phyloP scores from a whole-genome alignment of 2,113 vertebrate species.

The Pluvialis apricaria region DNA sequence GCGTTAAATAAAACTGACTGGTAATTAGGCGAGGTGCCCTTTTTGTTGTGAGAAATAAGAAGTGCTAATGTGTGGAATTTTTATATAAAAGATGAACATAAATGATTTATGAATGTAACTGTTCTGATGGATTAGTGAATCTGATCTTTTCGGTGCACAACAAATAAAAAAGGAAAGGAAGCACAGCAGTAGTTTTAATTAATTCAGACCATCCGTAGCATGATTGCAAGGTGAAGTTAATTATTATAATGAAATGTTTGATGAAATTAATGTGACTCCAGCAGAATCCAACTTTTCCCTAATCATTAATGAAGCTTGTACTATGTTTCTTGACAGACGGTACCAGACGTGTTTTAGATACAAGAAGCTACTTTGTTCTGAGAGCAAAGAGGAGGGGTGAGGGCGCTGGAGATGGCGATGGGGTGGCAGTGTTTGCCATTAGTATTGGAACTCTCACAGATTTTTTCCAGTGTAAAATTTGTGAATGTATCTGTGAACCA shows the following conservation, averaged over 20 bases:
- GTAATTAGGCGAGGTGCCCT: neutral
- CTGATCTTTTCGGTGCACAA: neutral
- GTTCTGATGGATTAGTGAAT: neutral
- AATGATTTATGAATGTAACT: neutral
- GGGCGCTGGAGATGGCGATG: neutral
- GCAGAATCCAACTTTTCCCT: neutral
- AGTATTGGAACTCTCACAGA: neutral
- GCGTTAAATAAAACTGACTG: neutral
- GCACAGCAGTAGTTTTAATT: neutral
- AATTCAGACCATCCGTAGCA: neutral
- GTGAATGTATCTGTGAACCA: neutral
- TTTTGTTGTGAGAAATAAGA: neutral
- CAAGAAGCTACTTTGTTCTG: neutral
- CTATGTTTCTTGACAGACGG: neutral
- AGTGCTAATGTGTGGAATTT: neutral
- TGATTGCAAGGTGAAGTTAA: slow-evolving; percentile 21
- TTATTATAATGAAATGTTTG: slow-evolving; percentile 45
- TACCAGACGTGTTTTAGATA: neutral
- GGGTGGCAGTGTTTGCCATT: neutral
- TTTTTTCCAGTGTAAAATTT: neutral
- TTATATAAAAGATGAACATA: neutral
- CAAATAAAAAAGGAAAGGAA: neutral
- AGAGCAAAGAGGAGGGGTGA: neutral
- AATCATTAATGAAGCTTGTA: neutral
- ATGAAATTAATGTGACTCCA: slow-evolving; percentile 36